Base-by-base conservation (phyloP, 1,140 invertebrate species). In the Mactra quadrangularis region DNA sequence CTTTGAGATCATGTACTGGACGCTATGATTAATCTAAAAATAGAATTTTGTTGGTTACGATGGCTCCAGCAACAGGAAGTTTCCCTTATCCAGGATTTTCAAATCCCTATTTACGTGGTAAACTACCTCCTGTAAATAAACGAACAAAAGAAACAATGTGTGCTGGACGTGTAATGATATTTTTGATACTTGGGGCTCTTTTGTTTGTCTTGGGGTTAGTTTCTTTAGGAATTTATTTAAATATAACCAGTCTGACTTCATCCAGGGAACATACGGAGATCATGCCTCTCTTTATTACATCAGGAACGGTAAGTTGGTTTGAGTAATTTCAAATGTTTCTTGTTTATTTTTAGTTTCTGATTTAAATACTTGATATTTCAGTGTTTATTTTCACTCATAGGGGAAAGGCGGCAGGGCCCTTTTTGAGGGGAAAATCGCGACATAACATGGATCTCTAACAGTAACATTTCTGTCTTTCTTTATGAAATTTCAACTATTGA, bases 161-260 rank as follows among this genome's bases (percentile, higher is more conserved):
- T n/a, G 77, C 83, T 4, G 86, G 83, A 15, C 70, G 86, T 15
- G 55, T 89, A 17, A 86, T 86, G 87, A 88, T 89, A 47, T 89
- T 88, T 68, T 64, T 88, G 15, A 64, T 87, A 11, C 82, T 87
- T 4, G 88, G 88, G 13, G 68, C 83, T 3, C 13, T 88, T 17
- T 25, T 85, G 22, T 41, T 86, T 15, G 85, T 89, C 19, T 59
- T 88, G 22, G 85, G 88, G 4, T 55, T 85, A 6, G 76, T 88
- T 1, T 74, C 87, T n/a, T 64, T 77, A 0, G 86, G 87, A 6
- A 25, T 89, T 0, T 88, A 88, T 71, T 66, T 89, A 35, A 88
- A 84, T 45, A 66, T 88, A 1, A 45, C 70, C n/a, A 59, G 83
- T 1, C 47, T 87, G 55, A 89, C 88, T 4, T 68, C 83, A 15